Conservation (phyloP, 2,797 vertebrate species). For the Numenius phaeopus region DNA sequence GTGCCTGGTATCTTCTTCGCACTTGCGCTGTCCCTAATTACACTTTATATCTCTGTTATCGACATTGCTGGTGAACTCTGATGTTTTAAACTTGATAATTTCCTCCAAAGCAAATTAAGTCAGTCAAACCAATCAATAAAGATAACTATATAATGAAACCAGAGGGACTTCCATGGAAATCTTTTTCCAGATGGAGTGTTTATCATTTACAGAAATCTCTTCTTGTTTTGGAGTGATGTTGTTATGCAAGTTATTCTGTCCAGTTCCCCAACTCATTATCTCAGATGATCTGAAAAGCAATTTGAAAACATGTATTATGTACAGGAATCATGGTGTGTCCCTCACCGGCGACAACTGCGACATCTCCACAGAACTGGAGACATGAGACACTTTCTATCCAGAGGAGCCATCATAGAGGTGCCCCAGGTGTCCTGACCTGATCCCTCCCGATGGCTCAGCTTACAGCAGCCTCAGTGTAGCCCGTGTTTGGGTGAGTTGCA, state of each 20-base stretch:
- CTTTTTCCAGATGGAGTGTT: not conserved
- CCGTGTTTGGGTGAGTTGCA: fast-evolving
- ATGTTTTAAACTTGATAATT: conserved; percentile 9
- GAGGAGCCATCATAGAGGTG: not conserved
- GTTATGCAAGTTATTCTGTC: not conserved
- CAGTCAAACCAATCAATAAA: conserved; percentile 31
- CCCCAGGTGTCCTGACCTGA: not conserved
- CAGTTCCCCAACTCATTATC: not conserved
- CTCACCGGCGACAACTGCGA: fast-evolving
- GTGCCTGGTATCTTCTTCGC: not conserved
- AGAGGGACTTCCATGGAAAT: not conserved
- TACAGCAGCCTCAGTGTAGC: not conserved
- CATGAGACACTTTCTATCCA: not conserved
- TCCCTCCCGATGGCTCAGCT: fast-evolving
- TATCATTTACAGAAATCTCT: not conserved
- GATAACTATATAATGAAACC: conserved; percentile 11
- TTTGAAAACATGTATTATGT: not conserved
- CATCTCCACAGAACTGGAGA: not conserved
- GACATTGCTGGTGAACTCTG: not conserved
- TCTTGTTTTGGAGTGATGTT: not conserved
- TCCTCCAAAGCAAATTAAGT: conserved; percentile 42
- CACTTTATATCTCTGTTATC: not conserved
- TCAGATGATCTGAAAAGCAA: not conserved
- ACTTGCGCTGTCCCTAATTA: not conserved
- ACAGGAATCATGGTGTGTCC: not conserved